Conservation (phyloP, 2,888 invertebrate species). For the Chrysina gloriosa region DNA sequence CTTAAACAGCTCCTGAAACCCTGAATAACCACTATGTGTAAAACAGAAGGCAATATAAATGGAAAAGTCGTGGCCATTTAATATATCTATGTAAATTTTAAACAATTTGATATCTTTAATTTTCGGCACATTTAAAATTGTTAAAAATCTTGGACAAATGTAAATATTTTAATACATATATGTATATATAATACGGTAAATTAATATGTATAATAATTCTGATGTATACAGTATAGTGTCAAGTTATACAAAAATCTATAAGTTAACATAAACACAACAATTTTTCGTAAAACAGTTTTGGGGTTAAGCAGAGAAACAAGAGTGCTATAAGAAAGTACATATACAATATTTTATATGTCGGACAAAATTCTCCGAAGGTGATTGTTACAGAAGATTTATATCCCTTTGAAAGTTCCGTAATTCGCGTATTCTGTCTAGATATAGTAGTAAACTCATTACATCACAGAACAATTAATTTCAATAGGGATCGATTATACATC, state of each 20-base stretch:
- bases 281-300: constrained; percentile 48
- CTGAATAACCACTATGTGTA: constrained; percentile 66
- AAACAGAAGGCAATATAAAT: constrained; percentile 58
- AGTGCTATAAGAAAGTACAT: constrained; percentile 60
- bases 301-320: constrained; percentile 65
- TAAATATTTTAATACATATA: constrained; percentile 56
- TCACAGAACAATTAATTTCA: constrained; percentile 39
- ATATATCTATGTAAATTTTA: constrained; percentile 49
- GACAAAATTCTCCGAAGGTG: constrained; percentile 48
- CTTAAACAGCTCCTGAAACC: constrained; percentile 69
- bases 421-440: constrained; percentile 29
- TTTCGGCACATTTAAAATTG: constrained; percentile 53
- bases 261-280: constrained; percentile 44
- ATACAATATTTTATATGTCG: constrained; percentile 44
- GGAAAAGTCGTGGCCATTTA: constrained; percentile 46
- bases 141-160: constrained; percentile 53
- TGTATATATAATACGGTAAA: constrained; percentile 54
- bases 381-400: constrained; percentile 60
- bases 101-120: constrained; percentile 48
- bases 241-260: constrained; percentile 42
- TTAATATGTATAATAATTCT: constrained; percentile 48
- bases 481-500: constrained; percentile 55
- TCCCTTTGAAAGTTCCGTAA: constrained; percentile 46
- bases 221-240: constrained; percentile 42
- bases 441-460: constrained; percentile 28